phyloP scores from a whole-genome alignment of 2,113 vertebrate genomes.

The Hylia prasina region DNA sequence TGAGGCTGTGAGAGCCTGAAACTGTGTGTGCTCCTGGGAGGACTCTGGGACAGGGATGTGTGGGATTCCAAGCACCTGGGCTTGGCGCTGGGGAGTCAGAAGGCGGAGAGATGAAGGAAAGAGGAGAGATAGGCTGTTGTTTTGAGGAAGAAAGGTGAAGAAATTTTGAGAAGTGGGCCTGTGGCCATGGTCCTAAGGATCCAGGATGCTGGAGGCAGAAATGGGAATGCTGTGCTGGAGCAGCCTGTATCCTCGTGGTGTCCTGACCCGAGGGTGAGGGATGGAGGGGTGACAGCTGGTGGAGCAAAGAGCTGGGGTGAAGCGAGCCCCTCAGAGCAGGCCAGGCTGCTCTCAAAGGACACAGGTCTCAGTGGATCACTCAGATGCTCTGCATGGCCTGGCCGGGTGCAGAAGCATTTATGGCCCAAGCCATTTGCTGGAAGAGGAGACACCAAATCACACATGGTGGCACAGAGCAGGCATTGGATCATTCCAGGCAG shows the following conservation, averaged over 20 bases:
- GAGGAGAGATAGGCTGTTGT: neutral
- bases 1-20: neutral
- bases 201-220: neutral
- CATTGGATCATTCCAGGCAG: neutral
- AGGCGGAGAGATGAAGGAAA: neutral
- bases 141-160: neutral
- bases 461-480: neutral
- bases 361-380: rapidly evolving
- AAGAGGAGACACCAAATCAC: neutral
- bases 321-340: rapidly evolving
- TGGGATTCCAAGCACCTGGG: neutral
- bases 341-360: neutral
- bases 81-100: neutral
- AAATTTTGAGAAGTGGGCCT: neutral
- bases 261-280: rapidly evolving
- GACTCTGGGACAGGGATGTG: neutral
- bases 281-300: neutral
- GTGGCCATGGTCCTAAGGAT: neutral
- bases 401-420: neutral
- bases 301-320: neutral
- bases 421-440: neutral
- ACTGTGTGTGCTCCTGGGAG: neutral
- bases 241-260: neutral
- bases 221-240: neutral
- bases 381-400: neutral